Conservation (phyloP, 1,140 invertebrate genomes). For the Procambarus virginalis region DNA sequence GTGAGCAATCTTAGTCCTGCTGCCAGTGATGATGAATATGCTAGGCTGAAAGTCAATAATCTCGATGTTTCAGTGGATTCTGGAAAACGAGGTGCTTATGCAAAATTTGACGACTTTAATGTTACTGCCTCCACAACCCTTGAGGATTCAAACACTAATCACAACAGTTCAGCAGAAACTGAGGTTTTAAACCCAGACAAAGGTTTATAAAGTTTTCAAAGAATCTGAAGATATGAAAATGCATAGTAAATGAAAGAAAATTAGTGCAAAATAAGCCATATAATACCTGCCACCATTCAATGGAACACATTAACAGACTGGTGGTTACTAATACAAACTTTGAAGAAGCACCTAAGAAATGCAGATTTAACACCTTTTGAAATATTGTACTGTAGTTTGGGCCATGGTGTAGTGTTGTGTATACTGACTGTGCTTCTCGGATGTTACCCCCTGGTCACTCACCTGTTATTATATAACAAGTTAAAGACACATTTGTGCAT, state of each 20-base stretch:
- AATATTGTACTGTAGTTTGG: neutral
- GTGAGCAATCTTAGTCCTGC: constrained; percentile 33
- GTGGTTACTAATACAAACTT: too few species aligned
- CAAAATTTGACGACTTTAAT: constrained; percentile 61
- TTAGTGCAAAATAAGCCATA: too few species aligned
- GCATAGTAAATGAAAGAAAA: too few species aligned
- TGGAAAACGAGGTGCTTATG: constrained; percentile 57
- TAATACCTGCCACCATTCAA: too few species aligned
- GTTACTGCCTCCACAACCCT: constrained; percentile 27
- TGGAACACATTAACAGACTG: too few species aligned
- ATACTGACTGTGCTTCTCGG: constrained; percentile 9
- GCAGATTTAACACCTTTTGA: neutral
- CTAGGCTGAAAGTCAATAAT: constrained; percentile 52
- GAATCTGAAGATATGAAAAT: neutral
- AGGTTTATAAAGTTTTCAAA: neutral
- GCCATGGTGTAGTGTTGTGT: neutral
- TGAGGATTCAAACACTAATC: constrained; percentile 40
- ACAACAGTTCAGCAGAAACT: constrained; percentile 29
- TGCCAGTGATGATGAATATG: constrained; percentile 58
- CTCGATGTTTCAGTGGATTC: constrained; percentile 40
- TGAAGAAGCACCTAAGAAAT: too few species aligned
- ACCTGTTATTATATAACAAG: constrained; percentile 47
- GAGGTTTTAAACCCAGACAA: constrained; percentile 25
- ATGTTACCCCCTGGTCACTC: neutral
- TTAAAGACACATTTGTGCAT: constrained; percentile 39